Evolutionary conservation across 1,140 invertebrate species (phyloP), one percentile per base, ranked within the genome.

Genomic region (Choristoneura fumiferana): DNA sequence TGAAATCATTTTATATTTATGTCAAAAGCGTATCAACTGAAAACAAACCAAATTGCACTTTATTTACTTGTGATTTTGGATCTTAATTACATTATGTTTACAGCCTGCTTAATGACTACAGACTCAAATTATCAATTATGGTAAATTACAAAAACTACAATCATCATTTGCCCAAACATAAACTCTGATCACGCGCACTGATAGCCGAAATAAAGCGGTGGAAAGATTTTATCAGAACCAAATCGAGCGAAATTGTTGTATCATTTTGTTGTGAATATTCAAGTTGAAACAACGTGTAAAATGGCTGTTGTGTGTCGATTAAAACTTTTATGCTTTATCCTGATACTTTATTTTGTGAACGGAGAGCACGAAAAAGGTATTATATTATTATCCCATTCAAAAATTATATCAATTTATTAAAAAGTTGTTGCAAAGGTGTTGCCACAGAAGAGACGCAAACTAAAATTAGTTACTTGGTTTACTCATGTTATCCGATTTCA

Each of bases 211-310:
- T 49, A 49, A 49, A 49, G 18, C 14, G 43, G 43, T 49, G 14
- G 18, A 49, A 49, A 49, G 43, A 49, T 49, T 29, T 49, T 49
- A 49, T 49, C 43, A 22, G 10, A 22, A 49, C 22, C 22, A 49
- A 49, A 49, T 55, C 29, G 54, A 55, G 43, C 36, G 40, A 58
- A 68, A 75, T 69, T 66, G 66, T 68, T 65, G 34, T 52, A 56
- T 62, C 63, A 67, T 67, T 71, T 62, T 62, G 43, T 62, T 49
- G 15, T 10, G 22, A 34, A 57, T 63, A 70, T 70, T 73, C 64
- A 61, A 60, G 60, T 59, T 58, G 15, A 43, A 14, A 36, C 43
- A 68, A 62, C 64, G 68, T 57, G 39, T 45, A 63, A 62, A 65
- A 71, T 71, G 67, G 9, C 33, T 29, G 14, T 22, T 43, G 13